phyloP scores from a whole-genome alignment of 2,888 invertebrate genomes.

The Ramazzottius varieornatus region DNA sequence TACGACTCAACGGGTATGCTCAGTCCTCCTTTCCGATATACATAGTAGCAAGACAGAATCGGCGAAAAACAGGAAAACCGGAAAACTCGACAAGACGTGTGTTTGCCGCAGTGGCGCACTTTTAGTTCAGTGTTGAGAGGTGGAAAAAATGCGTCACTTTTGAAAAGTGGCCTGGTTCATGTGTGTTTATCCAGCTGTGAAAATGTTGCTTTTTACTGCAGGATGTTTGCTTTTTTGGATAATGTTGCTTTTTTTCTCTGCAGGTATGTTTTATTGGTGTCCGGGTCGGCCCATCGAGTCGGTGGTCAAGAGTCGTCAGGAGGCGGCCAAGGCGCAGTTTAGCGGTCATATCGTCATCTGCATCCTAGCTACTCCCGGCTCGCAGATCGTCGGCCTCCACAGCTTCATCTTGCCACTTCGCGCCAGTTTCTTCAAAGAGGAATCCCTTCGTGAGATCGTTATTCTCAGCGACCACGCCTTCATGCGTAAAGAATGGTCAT shows the following conservation, averaged over 20 bases:
- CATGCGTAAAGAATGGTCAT: constrained; percentile 9
- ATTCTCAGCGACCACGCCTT: constrained; percentile 8
- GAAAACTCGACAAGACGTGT: too few species aligned
- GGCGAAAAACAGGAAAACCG: too few species aligned
- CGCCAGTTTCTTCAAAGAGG: constrained; percentile 5
- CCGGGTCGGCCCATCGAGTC: not conserved
- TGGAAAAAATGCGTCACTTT: too few species aligned
- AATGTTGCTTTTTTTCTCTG: too few species aligned
- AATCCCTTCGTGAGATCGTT: constrained; percentile 10
- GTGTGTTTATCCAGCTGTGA: too few species aligned
- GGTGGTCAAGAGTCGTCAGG: constrained; percentile 5
- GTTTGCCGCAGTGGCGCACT: too few species aligned
- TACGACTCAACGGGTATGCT: not conserved
- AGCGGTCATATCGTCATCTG: constrained; percentile 6
- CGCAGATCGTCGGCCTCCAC: not conserved
- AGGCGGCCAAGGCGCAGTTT: constrained; percentile 8
- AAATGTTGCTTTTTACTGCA: too few species aligned
- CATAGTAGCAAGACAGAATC: not conserved
- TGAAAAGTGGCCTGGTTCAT: too few species aligned
- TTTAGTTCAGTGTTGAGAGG: too few species aligned
- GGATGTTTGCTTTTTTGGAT: too few species aligned
- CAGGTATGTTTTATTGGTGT: constrained; percentile 1
- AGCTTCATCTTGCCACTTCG: not conserved
- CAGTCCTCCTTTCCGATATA: not conserved
- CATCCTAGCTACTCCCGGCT: not conserved